phyloP scores from a whole-genome alignment of 2,797 vertebrate species.

The Enteromius unitaeniatus region DNA sequence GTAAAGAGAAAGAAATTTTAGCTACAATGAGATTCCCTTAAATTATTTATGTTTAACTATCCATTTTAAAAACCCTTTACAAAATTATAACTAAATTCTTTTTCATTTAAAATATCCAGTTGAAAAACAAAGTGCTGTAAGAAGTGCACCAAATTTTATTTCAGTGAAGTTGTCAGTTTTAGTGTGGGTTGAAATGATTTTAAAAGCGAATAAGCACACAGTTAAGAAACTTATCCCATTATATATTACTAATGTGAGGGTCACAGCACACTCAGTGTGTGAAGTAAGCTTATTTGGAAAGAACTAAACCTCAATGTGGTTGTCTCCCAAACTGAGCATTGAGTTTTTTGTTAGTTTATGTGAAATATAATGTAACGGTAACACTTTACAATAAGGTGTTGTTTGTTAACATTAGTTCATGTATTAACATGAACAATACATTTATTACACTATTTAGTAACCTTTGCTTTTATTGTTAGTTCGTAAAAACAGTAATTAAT shows the following conservation, averaged over 20 bases:
- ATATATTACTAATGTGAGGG: neutral
- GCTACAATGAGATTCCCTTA: neutral
- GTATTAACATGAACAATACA: too few relatives aligned
- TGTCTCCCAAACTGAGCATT: neutral
- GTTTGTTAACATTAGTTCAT: too few relatives aligned
- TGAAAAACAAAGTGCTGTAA: neutral
- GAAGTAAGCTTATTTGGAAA: neutral
- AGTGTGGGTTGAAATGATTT: neutral
- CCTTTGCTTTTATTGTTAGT: too few relatives aligned
- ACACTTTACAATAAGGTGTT: too few relatives aligned
- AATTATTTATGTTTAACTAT: neutral
- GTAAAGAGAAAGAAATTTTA: too few relatives aligned
- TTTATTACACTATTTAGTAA: too few relatives aligned
- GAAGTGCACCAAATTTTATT: neutral
- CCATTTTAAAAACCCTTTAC: neutral
- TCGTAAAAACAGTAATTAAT: too few relatives aligned
- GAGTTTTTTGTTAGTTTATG: neutral
- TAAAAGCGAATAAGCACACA: neutral
- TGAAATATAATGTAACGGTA: neutral
- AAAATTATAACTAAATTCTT: neutral
- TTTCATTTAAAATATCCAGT: neutral
- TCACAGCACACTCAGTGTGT: neutral
- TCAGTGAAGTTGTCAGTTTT: neutral
- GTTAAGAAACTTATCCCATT: neutral
- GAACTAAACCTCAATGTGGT: neutral